phyloP scores from a whole-genome alignment of 2,797 vertebrate genomes.

The Takifugu rubripes region DNA sequence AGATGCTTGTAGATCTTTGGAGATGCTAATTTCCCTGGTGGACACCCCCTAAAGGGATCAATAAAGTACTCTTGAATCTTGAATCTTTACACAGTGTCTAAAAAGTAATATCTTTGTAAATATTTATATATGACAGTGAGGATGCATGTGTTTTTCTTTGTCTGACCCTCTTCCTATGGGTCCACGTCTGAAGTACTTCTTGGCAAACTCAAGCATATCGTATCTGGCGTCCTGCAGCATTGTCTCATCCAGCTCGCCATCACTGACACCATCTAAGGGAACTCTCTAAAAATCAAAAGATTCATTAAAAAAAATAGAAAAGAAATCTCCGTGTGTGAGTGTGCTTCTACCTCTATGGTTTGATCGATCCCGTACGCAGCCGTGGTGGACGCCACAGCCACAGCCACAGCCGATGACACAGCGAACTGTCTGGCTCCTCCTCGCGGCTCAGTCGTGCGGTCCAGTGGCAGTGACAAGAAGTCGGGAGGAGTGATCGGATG shows the following conservation, averaged over 20 bases:
- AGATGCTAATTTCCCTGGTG: too few species aligned
- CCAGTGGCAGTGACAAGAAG: conserved; percentile 82
- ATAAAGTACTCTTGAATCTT: too few species aligned
- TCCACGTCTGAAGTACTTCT: conserved; percentile 84
- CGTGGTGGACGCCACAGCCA: conserved; percentile 83
- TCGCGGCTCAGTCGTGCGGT: conserved; percentile 78
- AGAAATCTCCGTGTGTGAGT: not conserved
- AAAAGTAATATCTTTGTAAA: too few species aligned
- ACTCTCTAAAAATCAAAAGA: conserved; percentile 44
- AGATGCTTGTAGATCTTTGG: too few species aligned
- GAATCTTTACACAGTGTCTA: too few species aligned
- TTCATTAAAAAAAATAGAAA: conserved; percentile 19
- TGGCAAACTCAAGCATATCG: conserved; percentile 89
- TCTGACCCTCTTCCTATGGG: conserved; percentile 60
- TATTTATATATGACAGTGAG: not conserved
- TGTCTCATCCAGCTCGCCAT: conserved; percentile 53
- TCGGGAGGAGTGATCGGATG: conserved; percentile 85
- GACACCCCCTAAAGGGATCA: too few species aligned
- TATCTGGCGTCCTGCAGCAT: conserved; percentile 66
- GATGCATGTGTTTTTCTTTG: not conserved
- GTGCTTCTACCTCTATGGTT: conserved; percentile 77
- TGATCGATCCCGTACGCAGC: conserved; percentile 87
- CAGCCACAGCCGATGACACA: conserved; percentile 77
- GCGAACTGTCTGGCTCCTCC: conserved; percentile 80
- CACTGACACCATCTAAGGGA: conserved; percentile 56